Base-by-base conservation (phyloP, 2,888 invertebrate species). In the Flabesymbios commensalis region DNA sequence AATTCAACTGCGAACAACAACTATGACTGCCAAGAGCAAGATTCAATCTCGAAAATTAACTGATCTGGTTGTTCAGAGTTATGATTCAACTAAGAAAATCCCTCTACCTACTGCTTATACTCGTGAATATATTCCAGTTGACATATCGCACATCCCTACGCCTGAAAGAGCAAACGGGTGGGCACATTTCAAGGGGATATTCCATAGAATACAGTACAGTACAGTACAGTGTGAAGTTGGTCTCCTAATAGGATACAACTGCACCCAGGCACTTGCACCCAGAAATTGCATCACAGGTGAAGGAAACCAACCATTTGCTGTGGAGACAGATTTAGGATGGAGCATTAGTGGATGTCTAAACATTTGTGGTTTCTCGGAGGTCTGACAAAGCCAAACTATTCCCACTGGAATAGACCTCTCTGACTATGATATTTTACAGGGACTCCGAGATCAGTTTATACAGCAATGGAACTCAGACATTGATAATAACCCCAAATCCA, bases 131-230 rank as follows among this genome's bases (percentile, higher is more conserved):
- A 68, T 71, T 51, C 65, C 71, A 14, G n/a, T n/a, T n/a, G n/a
- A n/a, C n/a, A n/a, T n/a, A n/a, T 55, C 63, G 3, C 70, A 72
- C 51, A 70, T 72, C 29, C 69, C 68, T 2, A 70, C 65, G 41
- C 59, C 59, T 17, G 61, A 65, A 17, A 62, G 31, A n/a, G 65
- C 69, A 10, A 47, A 26, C 29, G 45, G 31, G 43, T 68, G 71
- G 67, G 61, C 65, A 7, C 68, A 68, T 52, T 59, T 68, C 33
- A 31, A 53, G 41, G 10, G 24, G 3, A 61, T 71, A 42, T 58
- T 63, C 24, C 31, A 60, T 42, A 49, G 62, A 39, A 39, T 71
- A 5, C 33, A 45, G 36, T 54, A 59, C n/a, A 26, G n/a, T 59
- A 26, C 24, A 48, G 24, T n/a, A n/a, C 45, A 67, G 5, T 67